These are phyloP conservation scores for Salvelinus fontinalis DNA, from an alignment of 2,113 vertebrate genomes.

Conservation along the genomic window DNA sequence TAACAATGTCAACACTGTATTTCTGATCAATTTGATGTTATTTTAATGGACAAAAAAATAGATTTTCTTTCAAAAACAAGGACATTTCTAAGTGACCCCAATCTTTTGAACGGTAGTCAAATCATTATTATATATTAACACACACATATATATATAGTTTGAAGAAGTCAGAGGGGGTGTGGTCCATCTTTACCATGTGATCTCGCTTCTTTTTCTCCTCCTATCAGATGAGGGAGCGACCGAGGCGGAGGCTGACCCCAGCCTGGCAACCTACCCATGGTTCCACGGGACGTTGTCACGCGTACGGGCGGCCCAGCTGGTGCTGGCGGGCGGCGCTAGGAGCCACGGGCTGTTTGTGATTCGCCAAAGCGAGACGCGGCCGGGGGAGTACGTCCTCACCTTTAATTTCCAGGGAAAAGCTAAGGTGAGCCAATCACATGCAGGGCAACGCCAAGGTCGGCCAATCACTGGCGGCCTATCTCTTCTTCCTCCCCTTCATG, in stretches of 20 bases:
- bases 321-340: conserved; percentile 85
- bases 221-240: conserved; percentile 63
- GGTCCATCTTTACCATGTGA: background rate
- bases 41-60: too few species aligned
- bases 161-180: too few species aligned
- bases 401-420: conserved; percentile 99
- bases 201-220: background rate
- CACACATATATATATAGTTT: too few species aligned
- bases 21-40: too few species aligned
- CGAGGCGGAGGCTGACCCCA: conserved; percentile 64
- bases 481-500: too few species aligned
- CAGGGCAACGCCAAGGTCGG: background rate
- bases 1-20: too few species aligned
- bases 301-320: conserved; percentile 91
- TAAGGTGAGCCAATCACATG: conserved; percentile 76
- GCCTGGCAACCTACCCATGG: conserved; percentile 88
- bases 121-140: too few species aligned
- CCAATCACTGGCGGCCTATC: background rate
- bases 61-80: too few species aligned
- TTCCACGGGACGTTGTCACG: conserved; percentile 94
- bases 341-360: conserved; percentile 96
- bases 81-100: too few species aligned
- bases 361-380: conserved; percentile 93
- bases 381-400: conserved; percentile 94
- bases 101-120: too few species aligned